Evolutionary conservation across 2,113 vertebrate species (phyloP), one percentile per base, ranked within the genome.

Genomic region (Cyrtonyx montezumae): DNA sequence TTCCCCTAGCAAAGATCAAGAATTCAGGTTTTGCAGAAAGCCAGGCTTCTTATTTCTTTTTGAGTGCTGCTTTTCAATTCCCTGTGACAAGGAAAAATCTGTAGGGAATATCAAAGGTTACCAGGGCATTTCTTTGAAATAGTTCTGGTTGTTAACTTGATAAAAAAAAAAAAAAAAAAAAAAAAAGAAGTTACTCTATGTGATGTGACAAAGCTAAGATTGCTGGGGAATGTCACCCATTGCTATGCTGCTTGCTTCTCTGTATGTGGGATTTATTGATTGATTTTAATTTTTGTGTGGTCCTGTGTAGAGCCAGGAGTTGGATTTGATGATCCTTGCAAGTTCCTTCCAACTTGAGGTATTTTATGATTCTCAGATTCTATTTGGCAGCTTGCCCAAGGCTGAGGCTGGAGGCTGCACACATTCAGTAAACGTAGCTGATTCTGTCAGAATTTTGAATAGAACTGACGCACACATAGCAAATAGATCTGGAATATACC

Each of bases 21-120:
- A 91, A 81, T 28, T 18, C 55, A 87, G 28, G 9, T 89, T 93
- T 82, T 87, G 11, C 49, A 70, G 55, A 82, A 91, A 73, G 81
- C 4, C 68, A 63, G 7, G 14, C 46, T 91, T 81, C 58, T 22
- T 7, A 42, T 86, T 91, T 93, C 70, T 92, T 84, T 88, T 45
- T 82, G 42, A 86, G 19, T 42, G 42, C 14, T 70, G 55, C 21
- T 89, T 96, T 82, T 89, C 59, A 25, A 79, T 81, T 87, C 13
- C 76, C 7, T 82, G 4, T 84, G 78, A 77, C 86, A 92, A 90
- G n/a, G n/a, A 79, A 68, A 73, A 40, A 59, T 84, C 78, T 96
- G 32, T 32, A 84, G 87, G 23, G 70, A 84, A 67, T 65, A 93
- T 69, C 30, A 93, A 85, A 90, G 58, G 37, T 88, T 92, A 84